Conservation (phyloP, 2,797 vertebrate genomes). For the Peromyscus aztecus region DNA sequence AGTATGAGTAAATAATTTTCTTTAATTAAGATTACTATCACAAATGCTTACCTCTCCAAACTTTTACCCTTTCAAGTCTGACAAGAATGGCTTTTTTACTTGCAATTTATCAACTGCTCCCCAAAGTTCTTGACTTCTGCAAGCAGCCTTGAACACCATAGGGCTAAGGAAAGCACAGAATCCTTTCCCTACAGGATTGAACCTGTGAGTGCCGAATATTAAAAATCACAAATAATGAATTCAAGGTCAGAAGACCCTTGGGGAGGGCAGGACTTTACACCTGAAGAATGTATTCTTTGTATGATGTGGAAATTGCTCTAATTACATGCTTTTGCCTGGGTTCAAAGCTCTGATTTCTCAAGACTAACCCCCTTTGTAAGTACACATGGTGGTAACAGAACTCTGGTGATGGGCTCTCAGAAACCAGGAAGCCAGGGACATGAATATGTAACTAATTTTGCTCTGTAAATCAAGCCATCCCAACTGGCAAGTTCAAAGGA, state of each 20-base stretch:
- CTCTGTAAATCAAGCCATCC: not conserved
- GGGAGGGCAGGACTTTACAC: not conserved
- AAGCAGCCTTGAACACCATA: slow-evolving; percentile 39
- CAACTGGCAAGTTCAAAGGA: not conserved
- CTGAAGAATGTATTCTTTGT: slow-evolving; percentile 25
- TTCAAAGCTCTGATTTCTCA: slow-evolving; percentile 35
- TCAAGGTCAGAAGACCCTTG: not conserved
- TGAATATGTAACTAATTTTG: not conserved
- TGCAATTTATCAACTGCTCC: not conserved
- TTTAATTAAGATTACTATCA: slow-evolving; percentile 60
- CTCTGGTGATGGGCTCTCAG: not conserved
- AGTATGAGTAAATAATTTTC: slow-evolving; percentile 46
- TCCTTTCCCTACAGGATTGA: not conserved
- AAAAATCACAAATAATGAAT: slow-evolving; percentile 45
- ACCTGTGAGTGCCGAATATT: not conserved
- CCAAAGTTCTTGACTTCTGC: not conserved
- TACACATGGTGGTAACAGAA: not conserved
- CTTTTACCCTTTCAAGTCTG: slow-evolving; percentile 37
- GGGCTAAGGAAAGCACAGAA: slow-evolving; percentile 4
- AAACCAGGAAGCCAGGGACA: not conserved
- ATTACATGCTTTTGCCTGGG: not conserved
- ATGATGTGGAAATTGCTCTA: not conserved
- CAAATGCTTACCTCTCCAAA: slow-evolving; percentile 16
- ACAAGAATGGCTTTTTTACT: slow-evolving; percentile 8
- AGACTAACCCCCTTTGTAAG: not conserved